Conservation (phyloP, 2,113 vertebrate genomes). For the Tichodroma muraria region DNA sequence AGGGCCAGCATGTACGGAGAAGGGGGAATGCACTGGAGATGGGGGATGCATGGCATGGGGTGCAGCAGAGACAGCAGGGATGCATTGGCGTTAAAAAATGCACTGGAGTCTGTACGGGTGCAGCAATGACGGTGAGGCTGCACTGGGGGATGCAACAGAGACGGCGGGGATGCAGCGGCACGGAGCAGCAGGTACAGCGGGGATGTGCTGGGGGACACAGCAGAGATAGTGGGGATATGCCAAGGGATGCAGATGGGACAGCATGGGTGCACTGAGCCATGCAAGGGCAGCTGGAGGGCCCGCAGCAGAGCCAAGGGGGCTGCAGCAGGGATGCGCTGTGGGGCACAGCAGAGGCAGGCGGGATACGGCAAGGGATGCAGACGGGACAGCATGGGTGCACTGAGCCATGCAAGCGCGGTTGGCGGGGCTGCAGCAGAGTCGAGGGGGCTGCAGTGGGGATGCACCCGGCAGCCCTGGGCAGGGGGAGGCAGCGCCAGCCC, state of each 20-base stretch:
- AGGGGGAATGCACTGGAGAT: not conserved
- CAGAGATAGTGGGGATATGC: accelerated
- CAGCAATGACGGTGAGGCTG: not conserved
- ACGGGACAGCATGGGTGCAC: not conserved
- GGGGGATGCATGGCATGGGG: not conserved
- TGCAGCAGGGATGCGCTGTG: accelerated
- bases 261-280: not conserved
- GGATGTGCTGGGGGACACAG: not conserved
- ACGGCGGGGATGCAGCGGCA: not conserved
- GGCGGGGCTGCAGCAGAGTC: not conserved
- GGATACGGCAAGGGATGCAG: no score
- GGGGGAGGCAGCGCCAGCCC: not conserved
- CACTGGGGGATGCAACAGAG: not conserved
- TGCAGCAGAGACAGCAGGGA: not conserved
- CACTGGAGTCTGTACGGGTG: not conserved
- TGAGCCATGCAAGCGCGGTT: not conserved
- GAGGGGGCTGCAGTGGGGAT: not conserved
- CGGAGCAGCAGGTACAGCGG: not conserved
- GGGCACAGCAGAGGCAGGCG: not conserved
- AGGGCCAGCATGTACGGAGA: accelerated
- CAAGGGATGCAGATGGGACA: accelerated
- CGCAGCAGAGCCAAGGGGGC: not conserved
- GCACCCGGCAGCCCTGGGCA: not conserved
- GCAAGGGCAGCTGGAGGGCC: not conserved
- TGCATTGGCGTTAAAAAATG: not conserved